Evolutionary conservation across 2,797 vertebrate genomes (phyloP).

Genomic region (Labroides dimidiatus): DNA sequence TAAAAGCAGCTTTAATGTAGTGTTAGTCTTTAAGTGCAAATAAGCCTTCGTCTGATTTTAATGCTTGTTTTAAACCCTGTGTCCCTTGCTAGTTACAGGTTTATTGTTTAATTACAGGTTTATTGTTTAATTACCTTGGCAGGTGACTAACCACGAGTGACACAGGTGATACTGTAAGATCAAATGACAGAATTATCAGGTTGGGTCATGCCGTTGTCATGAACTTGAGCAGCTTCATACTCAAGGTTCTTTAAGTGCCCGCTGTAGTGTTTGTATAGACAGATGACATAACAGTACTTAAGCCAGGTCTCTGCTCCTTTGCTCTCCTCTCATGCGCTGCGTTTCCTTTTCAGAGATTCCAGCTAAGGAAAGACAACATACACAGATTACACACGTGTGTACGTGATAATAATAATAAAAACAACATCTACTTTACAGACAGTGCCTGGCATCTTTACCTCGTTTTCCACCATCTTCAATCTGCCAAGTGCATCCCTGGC

Average conservation of each 20-base stretch:
- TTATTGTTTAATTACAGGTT: background rate
- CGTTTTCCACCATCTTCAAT: conserved; percentile 88
- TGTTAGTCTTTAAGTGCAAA: conserved; percentile 65
- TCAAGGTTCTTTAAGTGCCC: conserved; percentile 31
- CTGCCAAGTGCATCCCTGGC: conserved; percentile 91
- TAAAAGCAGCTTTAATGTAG: conserved; percentile 35
- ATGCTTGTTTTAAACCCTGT: conserved; percentile 18
- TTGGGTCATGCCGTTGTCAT: conserved; percentile 52
- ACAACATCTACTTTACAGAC: background rate
- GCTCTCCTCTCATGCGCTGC: conserved; percentile 63
- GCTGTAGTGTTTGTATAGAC: conserved; percentile 45
- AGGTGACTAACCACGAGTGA: conserved; percentile 16
- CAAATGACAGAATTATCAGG: conserved; percentile 6
- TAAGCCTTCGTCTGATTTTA: conserved; percentile 23
- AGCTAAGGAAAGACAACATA: conserved; percentile 63
- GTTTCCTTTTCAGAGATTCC: conserved; percentile 79
- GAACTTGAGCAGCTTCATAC: conserved; percentile 38
- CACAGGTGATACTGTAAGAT: conserved; percentile 16
- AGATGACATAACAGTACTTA: conserved; percentile 61
- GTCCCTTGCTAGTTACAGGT: conserved; percentile 18
- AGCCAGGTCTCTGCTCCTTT: conserved; percentile 41
- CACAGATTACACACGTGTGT: background rate
- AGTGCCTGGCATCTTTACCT: conserved; percentile 77
- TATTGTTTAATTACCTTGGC: conserved; percentile 4
- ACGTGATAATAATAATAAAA: conserved; percentile 1